Base-by-base conservation (phyloP, 1,140 invertebrate species). In the Drosophila grimshawi region DNA sequence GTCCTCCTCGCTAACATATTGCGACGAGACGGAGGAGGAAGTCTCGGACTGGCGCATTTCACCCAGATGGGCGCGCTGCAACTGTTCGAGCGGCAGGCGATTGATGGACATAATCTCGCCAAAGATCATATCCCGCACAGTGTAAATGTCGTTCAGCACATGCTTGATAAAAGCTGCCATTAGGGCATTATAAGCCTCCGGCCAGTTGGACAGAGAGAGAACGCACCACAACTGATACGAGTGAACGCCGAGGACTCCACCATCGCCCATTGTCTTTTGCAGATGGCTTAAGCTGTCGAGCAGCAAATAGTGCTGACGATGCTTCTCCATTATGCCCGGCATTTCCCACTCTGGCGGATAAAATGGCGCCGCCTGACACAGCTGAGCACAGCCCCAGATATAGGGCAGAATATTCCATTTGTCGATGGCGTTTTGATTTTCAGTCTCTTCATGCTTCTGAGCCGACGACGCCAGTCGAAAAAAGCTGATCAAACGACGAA, bases 181-280 rank as follows among this genome's bases (percentile, higher is more conserved):
- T 2, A 86, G 8, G 2, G 53, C 68, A 0, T 55, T 11, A 5
- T 80, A 88, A 0, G 74, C 80, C n/a, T 77, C 53, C 2, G 68
- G 48, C 82, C 83, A 82, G 0, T 52, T 82, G 1, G 83, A 61
- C 2, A 68, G 33, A 2, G 80, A 70, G 0, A 86, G 64, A 1
- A 88, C 46, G n/a, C 83, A 88, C 82, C 83, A 82, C 27, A 86
- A 5, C 19, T 88, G 80, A 27, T 73, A 80, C 41, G 83, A 74
- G 5, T 70, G 55, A 1, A 55, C 53, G 10, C 67, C 64, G 3
- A 88, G 33, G 0, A 61, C 11, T 1, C 0, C 5, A 5, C 4
- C 6, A 0, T 37, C n/a, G 0, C 7, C 8, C 37, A 55, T 61
- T 0, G 41, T 37, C 32, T 63, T 78, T 10, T 60, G 63, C 32